Evolutionary conservation across 2,113 vertebrate species (phyloP).

Genomic region (Cervus canadensis): DNA sequence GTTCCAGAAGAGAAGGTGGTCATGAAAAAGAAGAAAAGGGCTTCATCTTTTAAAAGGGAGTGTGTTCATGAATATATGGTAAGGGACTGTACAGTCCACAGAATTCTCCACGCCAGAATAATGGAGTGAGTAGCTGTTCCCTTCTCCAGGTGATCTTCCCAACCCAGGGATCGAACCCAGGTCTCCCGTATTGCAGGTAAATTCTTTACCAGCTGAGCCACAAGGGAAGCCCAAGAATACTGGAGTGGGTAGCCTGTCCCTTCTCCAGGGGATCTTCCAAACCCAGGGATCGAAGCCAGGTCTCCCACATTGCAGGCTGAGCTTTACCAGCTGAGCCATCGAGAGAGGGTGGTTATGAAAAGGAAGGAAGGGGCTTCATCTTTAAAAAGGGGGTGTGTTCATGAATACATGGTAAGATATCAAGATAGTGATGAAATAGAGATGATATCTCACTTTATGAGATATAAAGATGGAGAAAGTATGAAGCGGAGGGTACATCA

Average conservation of each 20-base stretch:
- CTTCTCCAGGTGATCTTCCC: not conserved
- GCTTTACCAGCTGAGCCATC: not conserved
- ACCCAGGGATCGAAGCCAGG: not conserved
- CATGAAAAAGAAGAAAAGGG: not conserved
- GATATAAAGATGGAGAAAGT: not conserved
- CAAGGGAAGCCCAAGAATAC: not conserved
- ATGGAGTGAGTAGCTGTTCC: not conserved
- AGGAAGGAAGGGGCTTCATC: not conserved
- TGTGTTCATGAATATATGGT: not conserved
- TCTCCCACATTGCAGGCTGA: not conserved
- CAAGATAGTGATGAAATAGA: not conserved
- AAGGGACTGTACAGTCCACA: not conserved
- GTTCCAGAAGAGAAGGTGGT: not conserved
- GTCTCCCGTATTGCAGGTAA: rapidly evolving
- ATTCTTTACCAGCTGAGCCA: not conserved
- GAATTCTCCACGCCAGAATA: not conserved
- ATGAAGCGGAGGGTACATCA: not conserved
- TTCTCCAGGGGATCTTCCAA: not conserved
- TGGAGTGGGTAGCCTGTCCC: not conserved
- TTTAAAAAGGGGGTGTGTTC: not conserved
- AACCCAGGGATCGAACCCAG: rapidly evolving
- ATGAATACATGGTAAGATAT: not conserved
- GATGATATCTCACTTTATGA: not conserved
- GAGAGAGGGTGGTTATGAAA: not conserved
- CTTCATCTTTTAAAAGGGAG: not conserved